Evolutionary conservation across 1,140 invertebrate species (phyloP).

Genomic region (Triops longicaudatus): DNA sequence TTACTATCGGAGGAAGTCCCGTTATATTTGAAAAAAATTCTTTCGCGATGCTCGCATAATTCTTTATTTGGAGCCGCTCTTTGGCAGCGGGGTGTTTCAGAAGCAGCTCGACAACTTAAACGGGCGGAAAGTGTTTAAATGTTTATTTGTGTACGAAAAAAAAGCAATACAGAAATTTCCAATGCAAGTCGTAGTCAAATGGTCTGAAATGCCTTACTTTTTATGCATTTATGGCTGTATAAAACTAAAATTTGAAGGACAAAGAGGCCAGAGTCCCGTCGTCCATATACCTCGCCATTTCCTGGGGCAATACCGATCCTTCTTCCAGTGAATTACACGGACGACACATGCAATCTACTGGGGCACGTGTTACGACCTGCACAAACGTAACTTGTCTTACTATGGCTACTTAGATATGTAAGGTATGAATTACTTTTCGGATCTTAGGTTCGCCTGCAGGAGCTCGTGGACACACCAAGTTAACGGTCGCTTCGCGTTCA

Average conservation of each 20-base stretch:
- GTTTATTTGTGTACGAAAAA: slow-evolving; percentile 14
- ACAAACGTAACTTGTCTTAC: slow-evolving; percentile 18
- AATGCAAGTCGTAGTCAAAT: background rate
- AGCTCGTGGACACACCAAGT: slow-evolving; percentile 78
- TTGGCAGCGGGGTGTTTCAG: background rate
- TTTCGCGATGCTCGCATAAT: background rate
- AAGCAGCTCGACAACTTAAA: background rate
- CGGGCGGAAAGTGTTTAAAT: background rate
- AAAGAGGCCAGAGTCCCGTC: slow-evolving; percentile 50
- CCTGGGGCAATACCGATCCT: slow-evolving; percentile 75
- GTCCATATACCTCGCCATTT: slow-evolving; percentile 70
- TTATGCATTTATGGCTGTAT: background rate
- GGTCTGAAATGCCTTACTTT: background rate
- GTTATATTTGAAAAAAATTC: background rate
- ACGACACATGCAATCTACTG: slow-evolving; percentile 76
- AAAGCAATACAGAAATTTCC: background rate
- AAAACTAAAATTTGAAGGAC: slow-evolving; percentile 28
- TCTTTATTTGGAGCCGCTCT: background rate
- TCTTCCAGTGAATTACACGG: slow-evolving; percentile 83
- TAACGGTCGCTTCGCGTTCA: slow-evolving; percentile 78
- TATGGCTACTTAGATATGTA: background rate
- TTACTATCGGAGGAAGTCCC: background rate
- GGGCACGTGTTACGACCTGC: slow-evolving; percentile 79
- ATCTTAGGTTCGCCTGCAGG: slow-evolving; percentile 75
- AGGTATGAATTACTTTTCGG: slow-evolving; percentile 57